Conservation (phyloP, 2,113 vertebrate species). For the Sitta europaea region DNA sequence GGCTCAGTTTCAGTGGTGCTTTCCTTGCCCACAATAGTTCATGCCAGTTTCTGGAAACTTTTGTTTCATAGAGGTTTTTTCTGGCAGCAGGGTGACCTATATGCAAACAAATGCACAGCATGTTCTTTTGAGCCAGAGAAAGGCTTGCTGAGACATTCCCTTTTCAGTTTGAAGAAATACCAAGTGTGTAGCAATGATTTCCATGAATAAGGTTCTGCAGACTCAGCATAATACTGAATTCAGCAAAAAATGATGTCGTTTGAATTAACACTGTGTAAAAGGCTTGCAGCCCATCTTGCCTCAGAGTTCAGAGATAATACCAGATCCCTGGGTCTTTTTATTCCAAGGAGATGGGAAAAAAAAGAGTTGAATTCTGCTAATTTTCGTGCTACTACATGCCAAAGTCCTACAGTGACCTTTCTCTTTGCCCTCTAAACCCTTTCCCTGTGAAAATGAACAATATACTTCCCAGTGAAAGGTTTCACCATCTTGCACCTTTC, state of each 20-base stretch:
- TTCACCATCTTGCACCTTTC: background rate
- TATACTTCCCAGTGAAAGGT: background rate
- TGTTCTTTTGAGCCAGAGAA: slow-evolving; percentile 72
- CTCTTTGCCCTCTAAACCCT: background rate
- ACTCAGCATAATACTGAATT: slow-evolving; percentile 72
- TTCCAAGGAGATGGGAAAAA: background rate
- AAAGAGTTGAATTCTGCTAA: background rate
- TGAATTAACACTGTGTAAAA: slow-evolving; percentile 35
- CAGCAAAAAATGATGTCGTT: slow-evolving; percentile 58
- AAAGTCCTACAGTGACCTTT: background rate
- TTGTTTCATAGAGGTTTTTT: slow-evolving; percentile 59
- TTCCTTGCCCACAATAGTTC: slow-evolving; percentile 63
- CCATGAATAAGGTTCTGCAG: slow-evolving; percentile 67
- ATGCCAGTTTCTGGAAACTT: slow-evolving; percentile 72
- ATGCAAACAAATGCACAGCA: slow-evolving; percentile 56
- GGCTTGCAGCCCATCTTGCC: background rate
- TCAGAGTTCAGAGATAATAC: background rate
- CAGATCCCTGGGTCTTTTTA: background rate
- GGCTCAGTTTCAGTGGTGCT: slow-evolving; percentile 56
- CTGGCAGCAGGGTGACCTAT: slow-evolving; percentile 60
- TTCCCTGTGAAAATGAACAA: background rate
- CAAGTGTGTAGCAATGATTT: slow-evolving; percentile 73
- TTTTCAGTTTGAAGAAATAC: slow-evolving; percentile 71
- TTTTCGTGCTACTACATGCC: background rate
- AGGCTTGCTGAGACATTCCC: slow-evolving; percentile 73